These are phyloP conservation scores for Acleris cristana DNA, from an alignment of 2,888 invertebrate species.

Conservation along the genomic window DNA sequence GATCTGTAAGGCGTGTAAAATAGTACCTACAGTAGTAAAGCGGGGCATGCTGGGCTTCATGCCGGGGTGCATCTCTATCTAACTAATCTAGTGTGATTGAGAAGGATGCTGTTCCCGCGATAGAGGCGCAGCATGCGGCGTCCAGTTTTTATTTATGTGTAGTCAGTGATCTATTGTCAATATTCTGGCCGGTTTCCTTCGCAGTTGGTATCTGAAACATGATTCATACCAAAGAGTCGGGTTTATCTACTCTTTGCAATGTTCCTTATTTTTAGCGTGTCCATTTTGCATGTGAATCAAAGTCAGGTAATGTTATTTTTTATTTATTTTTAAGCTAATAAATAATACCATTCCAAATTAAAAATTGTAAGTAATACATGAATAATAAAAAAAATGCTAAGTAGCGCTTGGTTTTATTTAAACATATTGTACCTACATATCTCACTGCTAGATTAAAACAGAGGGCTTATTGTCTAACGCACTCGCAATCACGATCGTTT, in stretches of 20 bases:
- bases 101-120: not conserved
- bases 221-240: slow-evolving; percentile 78
- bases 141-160: slow-evolving; percentile 20
- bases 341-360: slow-evolving; percentile 83
- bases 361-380: slow-evolving; percentile 77
- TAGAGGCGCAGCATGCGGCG: slow-evolving; percentile 7
- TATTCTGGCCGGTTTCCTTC: slow-evolving; percentile 1
- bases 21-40: slow-evolving; percentile 22
- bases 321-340: slow-evolving; percentile 81
- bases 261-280: slow-evolving; percentile 59
- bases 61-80: slow-evolving; percentile 1
- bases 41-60: slow-evolving; percentile 14
- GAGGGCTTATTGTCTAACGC: too few species aligned
- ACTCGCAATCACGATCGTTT: too few species aligned
- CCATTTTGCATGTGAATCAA: slow-evolving; percentile 64
- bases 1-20: slow-evolving; percentile 25
- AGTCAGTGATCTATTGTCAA: slow-evolving; percentile 19
- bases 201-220: slow-evolving; percentile 44
- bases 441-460: too few species aligned
- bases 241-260: slow-evolving; percentile 75
- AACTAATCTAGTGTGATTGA: slow-evolving; percentile 5
- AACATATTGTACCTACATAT: not conserved
- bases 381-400: slow-evolving; percentile 71
- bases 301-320: slow-evolving; percentile 63
- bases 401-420: slow-evolving; percentile 40